These are phyloP conservation scores for Myotis brandtii DNA, from an alignment of 2,113 vertebrate genomes.

Conservation along the genomic window DNA sequence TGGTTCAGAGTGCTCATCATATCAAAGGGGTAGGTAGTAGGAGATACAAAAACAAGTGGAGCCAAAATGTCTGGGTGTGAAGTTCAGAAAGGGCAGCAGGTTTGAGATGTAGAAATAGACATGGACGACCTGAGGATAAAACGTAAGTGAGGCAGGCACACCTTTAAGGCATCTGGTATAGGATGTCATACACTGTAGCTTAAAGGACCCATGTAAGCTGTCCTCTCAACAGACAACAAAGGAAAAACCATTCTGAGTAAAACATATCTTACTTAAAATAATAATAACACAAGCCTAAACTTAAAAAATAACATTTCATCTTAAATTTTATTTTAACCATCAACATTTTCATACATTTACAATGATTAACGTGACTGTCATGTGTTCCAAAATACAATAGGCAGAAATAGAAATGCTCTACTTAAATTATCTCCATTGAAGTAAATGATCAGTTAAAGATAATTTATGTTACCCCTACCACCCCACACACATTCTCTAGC, in stretches of 20 bases:
- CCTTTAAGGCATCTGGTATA: too few relatives aligned
- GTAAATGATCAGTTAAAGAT: not conserved
- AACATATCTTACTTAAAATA: not conserved
- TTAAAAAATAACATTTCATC: not conserved
- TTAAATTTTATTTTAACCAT: not conserved
- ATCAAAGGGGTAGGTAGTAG: not conserved
- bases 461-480: not conserved
- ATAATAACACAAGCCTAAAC: not conserved
- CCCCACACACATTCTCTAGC: not conserved
- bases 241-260: not conserved
- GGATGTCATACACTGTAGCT: fast-evolving
- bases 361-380: fast-evolving
- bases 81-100: not conserved
- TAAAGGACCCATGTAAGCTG: not conserved
- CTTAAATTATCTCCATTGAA: not conserved
- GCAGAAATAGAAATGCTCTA: not conserved
- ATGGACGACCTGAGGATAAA: fast-evolving
- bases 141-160: not conserved
- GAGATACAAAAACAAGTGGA: not conserved
- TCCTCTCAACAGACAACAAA: too few relatives aligned
- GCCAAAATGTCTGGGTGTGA: not conserved
- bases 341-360: not conserved
- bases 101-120: not conserved
- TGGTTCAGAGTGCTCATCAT: not conserved
- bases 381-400: not conserved